phyloP scores from a whole-genome alignment of 2,797 vertebrate genomes.

The Lateolabrax maculatus region DNA sequence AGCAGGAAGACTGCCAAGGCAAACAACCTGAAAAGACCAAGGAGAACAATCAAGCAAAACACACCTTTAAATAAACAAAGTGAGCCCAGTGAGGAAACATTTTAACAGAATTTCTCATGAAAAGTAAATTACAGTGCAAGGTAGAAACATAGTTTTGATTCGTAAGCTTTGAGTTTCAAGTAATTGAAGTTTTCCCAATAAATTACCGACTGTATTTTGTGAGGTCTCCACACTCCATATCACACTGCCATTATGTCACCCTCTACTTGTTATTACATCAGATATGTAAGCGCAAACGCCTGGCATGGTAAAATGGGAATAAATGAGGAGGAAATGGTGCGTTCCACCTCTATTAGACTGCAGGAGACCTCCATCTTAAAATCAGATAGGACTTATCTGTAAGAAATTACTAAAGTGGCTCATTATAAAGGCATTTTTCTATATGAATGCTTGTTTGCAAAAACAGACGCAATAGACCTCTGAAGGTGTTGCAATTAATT shows the following conservation, averaged over 20 bases:
- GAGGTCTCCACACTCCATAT: conserved; percentile 49
- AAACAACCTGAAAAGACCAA: conserved; percentile 31
- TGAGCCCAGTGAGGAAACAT: not conserved
- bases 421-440: conserved; percentile 62
- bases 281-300: conserved; percentile 53
- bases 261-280: conserved; percentile 64
- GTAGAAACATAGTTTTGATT: conserved; percentile 9
- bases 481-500: conserved; percentile 12
- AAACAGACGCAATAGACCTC: conserved; percentile 6
- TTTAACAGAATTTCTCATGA: not conserved
- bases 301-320: conserved; percentile 61
- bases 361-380: conserved; percentile 76
- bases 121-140: conserved; percentile 1
- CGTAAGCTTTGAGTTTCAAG: conserved; percentile 7
- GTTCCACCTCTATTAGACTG: conserved; percentile 39
- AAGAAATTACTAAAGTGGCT: conserved; percentile 68
- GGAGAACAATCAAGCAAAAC: conserved; percentile 25
- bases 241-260: conserved; percentile 50
- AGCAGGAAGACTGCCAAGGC: conserved; percentile 38
- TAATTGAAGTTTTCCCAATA: not conserved
- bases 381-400: conserved; percentile 80
- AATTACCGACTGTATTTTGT: conserved; percentile 34
- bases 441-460: conserved; percentile 63
- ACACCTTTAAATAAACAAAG: conserved; percentile 6
- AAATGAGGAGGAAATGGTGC: conserved; percentile 48